A percentile compares a stretch with the other conserved stretches of the same genome.
phyloP scores from a whole-genome alignment of 2,888 invertebrate species.

The Pristionchus mayeri region DNA sequence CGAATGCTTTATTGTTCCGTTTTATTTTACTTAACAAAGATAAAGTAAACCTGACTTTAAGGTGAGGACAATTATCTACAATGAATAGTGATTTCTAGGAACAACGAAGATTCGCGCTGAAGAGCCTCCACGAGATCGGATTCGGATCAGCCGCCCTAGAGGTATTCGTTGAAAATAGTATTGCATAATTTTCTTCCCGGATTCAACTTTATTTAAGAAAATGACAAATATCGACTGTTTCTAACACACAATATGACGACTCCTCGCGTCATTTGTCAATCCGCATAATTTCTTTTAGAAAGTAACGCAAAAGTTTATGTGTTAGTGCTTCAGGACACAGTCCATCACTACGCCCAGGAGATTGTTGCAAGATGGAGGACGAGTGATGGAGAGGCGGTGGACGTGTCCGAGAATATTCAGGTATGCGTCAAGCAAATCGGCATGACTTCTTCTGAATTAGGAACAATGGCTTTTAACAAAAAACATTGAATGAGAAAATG shows the following conservation, averaged over 20 bases:
- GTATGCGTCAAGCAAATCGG: no score
- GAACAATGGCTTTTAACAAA: not conserved
- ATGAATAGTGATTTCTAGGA: not conserved
- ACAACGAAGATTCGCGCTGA: not conserved
- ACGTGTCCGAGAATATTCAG: conserved; percentile 7
- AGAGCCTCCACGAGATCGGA: conserved; percentile 5
- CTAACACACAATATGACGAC: no score
- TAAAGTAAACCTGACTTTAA: not conserved
- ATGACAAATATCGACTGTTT: not conserved
- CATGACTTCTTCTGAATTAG: not conserved
- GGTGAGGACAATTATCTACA: no score
- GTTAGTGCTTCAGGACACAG: no score
- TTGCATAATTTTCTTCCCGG: not conserved
- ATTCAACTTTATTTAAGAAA: not conserved
- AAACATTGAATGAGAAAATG: not conserved
- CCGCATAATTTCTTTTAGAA: no score
- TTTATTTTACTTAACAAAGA: no score
- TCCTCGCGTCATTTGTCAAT: no score
- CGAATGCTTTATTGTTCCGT: no score
- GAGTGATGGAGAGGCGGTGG: not conserved
- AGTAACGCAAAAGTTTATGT: no score
- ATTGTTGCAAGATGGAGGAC: not conserved
- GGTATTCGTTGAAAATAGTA: not conserved
- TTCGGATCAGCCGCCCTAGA: not conserved
- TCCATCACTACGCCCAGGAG: not conserved